phyloP scores from a whole-genome alignment of 2,797 vertebrate species.

The Eupleurogrammus muticus region DNA sequence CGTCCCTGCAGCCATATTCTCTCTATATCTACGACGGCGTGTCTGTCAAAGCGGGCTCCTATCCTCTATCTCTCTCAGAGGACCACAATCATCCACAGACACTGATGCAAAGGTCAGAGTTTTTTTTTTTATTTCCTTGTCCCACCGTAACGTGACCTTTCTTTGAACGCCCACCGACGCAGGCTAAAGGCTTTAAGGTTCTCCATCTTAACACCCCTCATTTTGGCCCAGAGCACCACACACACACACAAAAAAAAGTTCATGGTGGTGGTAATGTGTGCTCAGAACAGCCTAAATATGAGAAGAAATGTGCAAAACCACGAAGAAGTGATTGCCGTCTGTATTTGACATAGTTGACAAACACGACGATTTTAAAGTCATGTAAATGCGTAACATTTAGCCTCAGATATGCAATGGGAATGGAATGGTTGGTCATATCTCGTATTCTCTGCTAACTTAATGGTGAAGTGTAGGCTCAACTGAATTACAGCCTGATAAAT shows the following conservation, averaged over 20 bases:
- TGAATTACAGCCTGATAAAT: too few relatives aligned
- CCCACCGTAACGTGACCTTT: slow-evolving; percentile 68
- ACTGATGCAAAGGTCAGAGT: slow-evolving; percentile 68
- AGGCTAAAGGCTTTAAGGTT: slow-evolving; percentile 41
- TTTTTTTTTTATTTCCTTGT: background rate
- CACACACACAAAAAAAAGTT: too few relatives aligned
- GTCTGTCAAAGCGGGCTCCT: slow-evolving; percentile 6
- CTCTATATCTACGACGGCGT: background rate
- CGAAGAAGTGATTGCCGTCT: background rate
- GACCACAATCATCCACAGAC: slow-evolving; percentile 43
- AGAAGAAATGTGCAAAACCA: background rate
- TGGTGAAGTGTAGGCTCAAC: too few relatives aligned
- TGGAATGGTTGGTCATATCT: too few relatives aligned
- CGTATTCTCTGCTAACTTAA: too few relatives aligned
- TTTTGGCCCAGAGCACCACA: slow-evolving; percentile 9
- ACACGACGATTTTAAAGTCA: too few relatives aligned
- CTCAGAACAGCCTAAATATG: background rate
- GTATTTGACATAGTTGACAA: background rate
- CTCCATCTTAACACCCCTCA: slow-evolving; percentile 27
- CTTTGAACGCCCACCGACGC: slow-evolving; percentile 71
- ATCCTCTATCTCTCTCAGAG: slow-evolving; percentile 37
- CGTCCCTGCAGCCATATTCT: background rate
- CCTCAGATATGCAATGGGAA: too few relatives aligned
- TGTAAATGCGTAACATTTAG: too few relatives aligned
- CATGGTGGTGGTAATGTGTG: background rate